Evolutionary conservation across 2,113 vertebrate species (phyloP).

Genomic region (Entelurus aequoreus): DNA sequence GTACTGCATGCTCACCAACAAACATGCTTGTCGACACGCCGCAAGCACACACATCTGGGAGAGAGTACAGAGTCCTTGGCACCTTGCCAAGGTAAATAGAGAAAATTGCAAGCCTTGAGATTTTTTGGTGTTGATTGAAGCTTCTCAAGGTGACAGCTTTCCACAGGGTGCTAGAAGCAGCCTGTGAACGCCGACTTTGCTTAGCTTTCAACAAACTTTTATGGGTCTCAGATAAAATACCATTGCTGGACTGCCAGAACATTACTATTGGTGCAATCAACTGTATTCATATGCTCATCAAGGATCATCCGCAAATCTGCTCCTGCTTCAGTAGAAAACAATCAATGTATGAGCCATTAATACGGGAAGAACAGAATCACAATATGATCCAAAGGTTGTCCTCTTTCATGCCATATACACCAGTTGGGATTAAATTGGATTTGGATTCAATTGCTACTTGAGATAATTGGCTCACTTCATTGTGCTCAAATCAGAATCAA

Average conservation of each 20-base stretch:
- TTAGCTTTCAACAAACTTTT: slow-evolving; percentile 41
- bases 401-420: background rate
- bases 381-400: background rate
- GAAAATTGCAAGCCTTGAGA: slow-evolving; percentile 45
- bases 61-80: slow-evolving; percentile 32
- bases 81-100: slow-evolving; percentile 48
- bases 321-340: background rate
- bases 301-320: background rate
- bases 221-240: background rate
- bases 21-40: background rate
- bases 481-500: background rate
- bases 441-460: background rate
- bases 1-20: slow-evolving; percentile 29
- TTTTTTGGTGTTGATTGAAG: slow-evolving; percentile 31
- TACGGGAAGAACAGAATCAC: background rate
- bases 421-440: background rate
- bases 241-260: background rate
- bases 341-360: background rate
- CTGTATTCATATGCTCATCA: background rate
- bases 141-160: slow-evolving; percentile 54
- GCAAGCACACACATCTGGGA: slow-evolving; percentile 36
- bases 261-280: background rate
- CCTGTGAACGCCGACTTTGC: slow-evolving; percentile 13
- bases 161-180: slow-evolving; percentile 30
- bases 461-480: background rate